Base-by-base conservation (phyloP, 2,113 vertebrate genomes). In the Epinephelus moara region DNA sequence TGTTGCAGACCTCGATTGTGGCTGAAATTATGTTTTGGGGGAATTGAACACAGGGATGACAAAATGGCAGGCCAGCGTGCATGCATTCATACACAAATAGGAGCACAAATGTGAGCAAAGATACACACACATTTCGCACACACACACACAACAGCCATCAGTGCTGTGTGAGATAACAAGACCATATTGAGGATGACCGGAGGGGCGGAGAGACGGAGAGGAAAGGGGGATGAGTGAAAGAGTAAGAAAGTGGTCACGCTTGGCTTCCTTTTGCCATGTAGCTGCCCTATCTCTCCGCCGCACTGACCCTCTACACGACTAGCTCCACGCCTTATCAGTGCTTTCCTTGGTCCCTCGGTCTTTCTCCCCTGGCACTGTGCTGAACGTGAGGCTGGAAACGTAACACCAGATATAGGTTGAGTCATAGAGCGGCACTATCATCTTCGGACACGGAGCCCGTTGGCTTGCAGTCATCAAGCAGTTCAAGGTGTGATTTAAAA, bases 371-470 rank as follows among this genome's bases (percentile, higher is more conserved):
- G 76, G 88, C 89, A 19, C 40, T 3, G 6, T 17, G 55, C 4
- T 17, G 82, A 84, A 91, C 70, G 75, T 61, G 76, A 75, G 2
- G 80, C 75, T 1, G 78, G 62, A 72, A 78, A 91, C 74, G 55
- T 64, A 70, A 85, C 68, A 19, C 18, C 85, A 89, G 86, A 92
- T 89, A 81, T 87, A 86, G 86, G 84, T 84, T 70, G 90, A 89
- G 86, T 88, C 88, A 75, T 4, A 21, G 77, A 93, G 90, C 92
- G 85, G 86, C 90, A 88, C 94, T 94, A 94, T 94, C 94, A 84
- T 84, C 74, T 6, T 15, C 19, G 50, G 89, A 90, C 93, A 93
- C 57, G 1, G 85, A 80, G 84, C 80, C 57, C 53, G 70, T 30
- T 78, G 75, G 90, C 89, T 85, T 21, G 56, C 81, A 75, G 89